A percentile compares a stretch with the other conserved stretches of the same genome.
These are phyloP conservation scores for Paragorgia papillata DNA, from an alignment of 92 coral and sea anemone species.

Conservation along the genomic window DNA sequence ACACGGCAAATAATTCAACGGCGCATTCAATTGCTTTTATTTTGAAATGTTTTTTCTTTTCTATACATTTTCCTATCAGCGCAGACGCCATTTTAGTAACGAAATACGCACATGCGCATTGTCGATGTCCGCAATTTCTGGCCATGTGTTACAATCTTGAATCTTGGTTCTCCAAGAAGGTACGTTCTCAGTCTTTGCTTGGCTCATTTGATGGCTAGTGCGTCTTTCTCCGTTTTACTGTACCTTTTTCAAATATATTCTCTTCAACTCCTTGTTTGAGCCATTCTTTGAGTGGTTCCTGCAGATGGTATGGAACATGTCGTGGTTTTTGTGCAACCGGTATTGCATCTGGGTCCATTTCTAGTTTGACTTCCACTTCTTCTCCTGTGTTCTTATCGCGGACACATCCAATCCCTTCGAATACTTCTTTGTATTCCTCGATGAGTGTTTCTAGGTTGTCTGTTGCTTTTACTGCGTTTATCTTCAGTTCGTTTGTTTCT, in stretches of 20 bases:
- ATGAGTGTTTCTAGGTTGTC: constrained; percentile 27
- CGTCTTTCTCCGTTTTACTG: constrained; percentile 34
- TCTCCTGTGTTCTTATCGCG: constrained; percentile 54
- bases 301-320: constrained; percentile 56
- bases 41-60: too few relatives aligned
- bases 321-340: constrained; percentile 73
- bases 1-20: too few relatives aligned
- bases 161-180: constrained; percentile 68
- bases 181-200: constrained; percentile 56
- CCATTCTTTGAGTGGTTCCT: constrained; percentile 65
- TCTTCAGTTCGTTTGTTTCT: constrained; percentile 54
- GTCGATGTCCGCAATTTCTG: too few relatives aligned
- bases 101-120: too few relatives aligned
- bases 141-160: constrained; percentile 63
- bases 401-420: constrained; percentile 62
- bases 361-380: constrained; percentile 51
- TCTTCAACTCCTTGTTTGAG: constrained; percentile 54
- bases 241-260: constrained; percentile 54
- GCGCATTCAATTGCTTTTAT: too few relatives aligned
- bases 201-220: constrained; percentile 60
- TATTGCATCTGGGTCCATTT: constrained; percentile 61
- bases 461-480: constrained; percentile 34
- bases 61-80: too few relatives aligned
- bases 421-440: constrained; percentile 40
- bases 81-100: too few relatives aligned